These are phyloP conservation scores for Phthorimaea operculella DNA, from an alignment of 1,140 invertebrate species.

Conservation along the genomic window DNA sequence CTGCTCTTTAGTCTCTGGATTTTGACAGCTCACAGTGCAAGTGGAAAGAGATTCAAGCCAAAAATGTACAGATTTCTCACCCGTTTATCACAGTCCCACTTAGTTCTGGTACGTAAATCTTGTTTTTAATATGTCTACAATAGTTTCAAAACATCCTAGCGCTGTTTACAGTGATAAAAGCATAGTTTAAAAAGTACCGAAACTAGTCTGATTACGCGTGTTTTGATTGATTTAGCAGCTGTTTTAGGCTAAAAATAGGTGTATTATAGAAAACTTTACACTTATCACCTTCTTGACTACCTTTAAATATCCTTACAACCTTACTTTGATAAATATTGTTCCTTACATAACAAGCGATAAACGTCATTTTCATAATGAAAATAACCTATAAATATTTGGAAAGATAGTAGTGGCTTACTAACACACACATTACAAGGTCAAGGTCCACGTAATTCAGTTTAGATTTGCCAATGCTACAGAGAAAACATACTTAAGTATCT, in stretches of 20 bases:
- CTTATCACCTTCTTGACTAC: too few species aligned
- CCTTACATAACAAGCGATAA: conserved; percentile 54
- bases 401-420: not conserved
- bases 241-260: conserved; percentile 4
- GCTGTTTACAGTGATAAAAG: not conserved
- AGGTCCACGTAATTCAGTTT: not conserved
- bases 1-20: conserved; percentile 31
- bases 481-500: too few species aligned
- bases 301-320: conserved; percentile 12
- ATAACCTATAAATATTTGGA: conserved; percentile 41
- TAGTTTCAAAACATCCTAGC: too few species aligned
- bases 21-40: conserved; percentile 52
- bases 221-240: conserved; percentile 17
- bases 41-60: conserved; percentile 51
- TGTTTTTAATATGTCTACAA: not conserved
- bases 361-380: conserved; percentile 42
- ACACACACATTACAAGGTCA: not conserved
- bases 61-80: conserved; percentile 63
- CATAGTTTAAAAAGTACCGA: not conserved
- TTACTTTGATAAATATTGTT: conserved; percentile 40
- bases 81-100: conserved; percentile 49
- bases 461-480: too few species aligned
- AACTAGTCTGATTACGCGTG: conserved; percentile 12
- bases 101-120: conserved; percentile 49
- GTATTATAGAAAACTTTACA: not conserved